phyloP scores from a whole-genome alignment of 2,797 vertebrate species.

The Chrosomus eos region DNA sequence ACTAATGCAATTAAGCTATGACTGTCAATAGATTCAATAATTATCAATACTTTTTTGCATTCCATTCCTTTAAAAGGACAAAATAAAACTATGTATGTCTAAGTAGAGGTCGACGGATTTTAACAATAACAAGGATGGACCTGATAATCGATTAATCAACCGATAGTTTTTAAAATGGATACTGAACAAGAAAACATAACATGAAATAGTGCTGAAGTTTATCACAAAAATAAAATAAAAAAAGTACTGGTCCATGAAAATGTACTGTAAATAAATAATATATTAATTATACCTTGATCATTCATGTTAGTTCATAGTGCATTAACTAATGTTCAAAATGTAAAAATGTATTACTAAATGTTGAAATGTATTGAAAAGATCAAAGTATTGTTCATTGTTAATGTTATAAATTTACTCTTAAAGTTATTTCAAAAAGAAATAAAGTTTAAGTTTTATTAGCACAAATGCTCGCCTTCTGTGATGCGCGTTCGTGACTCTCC shows the following conservation, averaged over 20 bases:
- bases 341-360: too few relatives aligned
- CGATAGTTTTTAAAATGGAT: not conserved
- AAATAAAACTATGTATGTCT: not conserved
- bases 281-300: not conserved
- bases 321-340: not conserved
- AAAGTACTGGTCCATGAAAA: not conserved
- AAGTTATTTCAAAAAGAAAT: too few relatives aligned
- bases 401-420: not conserved
- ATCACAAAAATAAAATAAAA: not conserved
- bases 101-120: not conserved
- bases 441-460: too few relatives aligned
- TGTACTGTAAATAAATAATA: not conserved
- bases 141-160: not conserved
- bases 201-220: not conserved
- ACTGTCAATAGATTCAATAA: not conserved
- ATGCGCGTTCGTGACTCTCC: too few relatives aligned
- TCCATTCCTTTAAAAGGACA: too few relatives aligned
- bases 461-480: too few relatives aligned
- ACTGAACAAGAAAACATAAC: not conserved
- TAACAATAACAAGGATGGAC: not conserved
- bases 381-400: too few relatives aligned
- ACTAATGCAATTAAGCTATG: not conserved
- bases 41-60: not conserved
- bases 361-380: too few relatives aligned
- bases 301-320: not conserved